A percentile compares a stretch with the other conserved stretches of the same genome.
Conservation (phyloP, 1,140 invertebrate genomes). For the Rhagoletis pomonella region DNA sequence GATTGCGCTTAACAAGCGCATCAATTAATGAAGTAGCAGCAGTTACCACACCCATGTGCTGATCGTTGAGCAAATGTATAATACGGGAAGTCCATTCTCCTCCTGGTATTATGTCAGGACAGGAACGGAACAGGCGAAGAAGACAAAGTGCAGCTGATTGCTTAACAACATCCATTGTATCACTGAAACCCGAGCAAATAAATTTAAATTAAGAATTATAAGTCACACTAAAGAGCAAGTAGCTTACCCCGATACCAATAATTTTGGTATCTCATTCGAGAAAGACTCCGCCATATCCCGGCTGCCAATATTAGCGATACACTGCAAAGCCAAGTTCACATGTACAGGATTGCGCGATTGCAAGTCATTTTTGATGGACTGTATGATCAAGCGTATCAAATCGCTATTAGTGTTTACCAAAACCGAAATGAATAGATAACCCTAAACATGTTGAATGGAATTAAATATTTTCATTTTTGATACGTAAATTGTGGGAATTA, state of each 20-base stretch:
- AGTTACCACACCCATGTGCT: slow-evolving; percentile 99
- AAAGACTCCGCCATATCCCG: slow-evolving; percentile 99
- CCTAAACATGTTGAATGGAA: slow-evolving; percentile 78
- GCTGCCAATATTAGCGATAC: slow-evolving; percentile 99
- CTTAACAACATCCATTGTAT: slow-evolving; percentile 99
- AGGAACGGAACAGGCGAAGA: slow-evolving; percentile 93
- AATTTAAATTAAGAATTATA: slow-evolving; percentile 35
- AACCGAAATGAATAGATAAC: slow-evolving; percentile 99
- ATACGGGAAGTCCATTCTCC: slow-evolving; percentile 99
- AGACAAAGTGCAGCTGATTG: slow-evolving; percentile 99
- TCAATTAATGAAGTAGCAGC: slow-evolving; percentile 98
- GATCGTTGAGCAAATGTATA: slow-evolving; percentile 98
- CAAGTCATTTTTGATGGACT: slow-evolving; percentile 99
- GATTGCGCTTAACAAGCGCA: slow-evolving; percentile 98
- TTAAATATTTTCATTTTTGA: not conserved
- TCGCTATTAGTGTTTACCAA: slow-evolving; percentile 99
- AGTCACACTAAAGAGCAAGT: not conserved
- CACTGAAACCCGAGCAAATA: slow-evolving; percentile 78
- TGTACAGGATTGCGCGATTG: slow-evolving; percentile 97
- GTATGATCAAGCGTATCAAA: slow-evolving; percentile 98
- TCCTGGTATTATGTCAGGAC: slow-evolving; percentile 95
- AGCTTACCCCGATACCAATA: slow-evolving; percentile 94
- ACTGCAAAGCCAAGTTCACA: slow-evolving; percentile 99
- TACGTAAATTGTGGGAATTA: not conserved
- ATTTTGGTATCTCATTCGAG: slow-evolving; percentile 97